Base-by-base conservation (phyloP, 2,797 vertebrate species). In the Danio aesculapii region DNA sequence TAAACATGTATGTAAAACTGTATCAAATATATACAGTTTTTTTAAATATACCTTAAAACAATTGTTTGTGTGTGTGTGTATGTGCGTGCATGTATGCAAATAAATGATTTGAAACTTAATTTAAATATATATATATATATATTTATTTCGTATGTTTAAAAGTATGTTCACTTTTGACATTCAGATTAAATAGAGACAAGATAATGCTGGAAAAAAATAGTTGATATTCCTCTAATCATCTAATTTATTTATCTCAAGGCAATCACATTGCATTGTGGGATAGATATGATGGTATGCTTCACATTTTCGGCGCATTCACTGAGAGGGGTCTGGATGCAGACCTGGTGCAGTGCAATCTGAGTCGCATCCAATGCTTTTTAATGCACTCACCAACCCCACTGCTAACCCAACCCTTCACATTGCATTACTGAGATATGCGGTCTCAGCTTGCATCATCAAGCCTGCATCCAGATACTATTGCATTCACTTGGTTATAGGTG, bases 201-300 rank as follows among this genome's bases (percentile, higher is more conserved):
- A 70, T n/a, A n/a, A 30, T 30, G 49, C 14, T 10, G 47, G 13
- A 49, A 69, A 69, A 11, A 30, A 1, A 30, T 14, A 11, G 0
- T 69, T 69, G 0, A n/a, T 52, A 52, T 50, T n/a, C 3, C 39
- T 53, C 10, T n/a, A n/a, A n/a, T n/a, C 30, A 55, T 53, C 49
- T 68, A 5, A 7, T 70, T 70, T 4, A 41, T 53, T 17, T 21
- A 53, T 55, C 9, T 68, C 8, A 5, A 47, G 39, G 67, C 13
- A 69, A 53, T 55, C 50, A 8, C 16, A 55, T 43, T 70, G 50
- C 68, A 70, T 70, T 70, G 3, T 70, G 67, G 67, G 21, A 70
- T 11, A 69, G 14, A 53, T 50, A 69, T 39, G 49, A 30, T 68
- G 50, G 67, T 52, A 39, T n/a, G 4, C 30, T 6, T 8, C 21